These are phyloP conservation scores for Eurytoma californica DNA, from an alignment of 2,888 invertebrate species.

Conservation along the genomic window DNA sequence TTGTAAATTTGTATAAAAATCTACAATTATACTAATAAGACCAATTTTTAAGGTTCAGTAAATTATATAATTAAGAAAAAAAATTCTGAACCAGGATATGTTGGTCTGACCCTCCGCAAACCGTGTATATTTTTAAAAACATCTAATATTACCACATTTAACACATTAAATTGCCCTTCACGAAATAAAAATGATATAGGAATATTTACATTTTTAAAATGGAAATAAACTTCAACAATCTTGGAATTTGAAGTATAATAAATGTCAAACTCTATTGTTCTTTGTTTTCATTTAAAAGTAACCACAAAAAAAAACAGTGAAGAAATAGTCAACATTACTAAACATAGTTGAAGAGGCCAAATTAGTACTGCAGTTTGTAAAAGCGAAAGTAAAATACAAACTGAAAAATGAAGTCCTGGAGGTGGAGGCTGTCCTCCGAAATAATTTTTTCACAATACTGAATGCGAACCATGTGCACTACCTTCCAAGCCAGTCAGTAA, in stretches of 20 bases:
- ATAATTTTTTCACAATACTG: background rate
- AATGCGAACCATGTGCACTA: conserved; percentile 40
- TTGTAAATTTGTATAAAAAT: too few species aligned
- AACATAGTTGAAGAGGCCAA: background rate
- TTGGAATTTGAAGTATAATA: background rate
- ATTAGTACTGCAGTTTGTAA: background rate
- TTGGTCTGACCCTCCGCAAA: too few species aligned
- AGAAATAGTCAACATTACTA: background rate
- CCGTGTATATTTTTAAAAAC: too few species aligned
- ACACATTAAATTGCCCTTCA: too few species aligned
- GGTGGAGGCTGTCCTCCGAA: conserved; percentile 18
- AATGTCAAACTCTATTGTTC: conserved; percentile 17
- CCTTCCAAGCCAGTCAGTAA: conserved; percentile 53
- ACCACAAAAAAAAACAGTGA: background rate
- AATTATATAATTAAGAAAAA: background rate
- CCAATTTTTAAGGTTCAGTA: conserved; percentile 8
- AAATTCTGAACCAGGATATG: background rate
- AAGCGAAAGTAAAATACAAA: too few species aligned
- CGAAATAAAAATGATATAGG: too few species aligned
- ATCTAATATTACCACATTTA: too few species aligned
- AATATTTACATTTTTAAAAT: too few species aligned
- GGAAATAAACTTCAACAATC: too few species aligned
- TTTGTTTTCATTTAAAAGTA: background rate
- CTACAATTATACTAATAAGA: too few species aligned
- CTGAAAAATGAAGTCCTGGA: conserved; percentile 24